A percentile compares a stretch with the other conserved stretches of the same genome.
phyloP scores from a whole-genome alignment of 2,113 vertebrate genomes.

The Alethe diademata region DNA sequence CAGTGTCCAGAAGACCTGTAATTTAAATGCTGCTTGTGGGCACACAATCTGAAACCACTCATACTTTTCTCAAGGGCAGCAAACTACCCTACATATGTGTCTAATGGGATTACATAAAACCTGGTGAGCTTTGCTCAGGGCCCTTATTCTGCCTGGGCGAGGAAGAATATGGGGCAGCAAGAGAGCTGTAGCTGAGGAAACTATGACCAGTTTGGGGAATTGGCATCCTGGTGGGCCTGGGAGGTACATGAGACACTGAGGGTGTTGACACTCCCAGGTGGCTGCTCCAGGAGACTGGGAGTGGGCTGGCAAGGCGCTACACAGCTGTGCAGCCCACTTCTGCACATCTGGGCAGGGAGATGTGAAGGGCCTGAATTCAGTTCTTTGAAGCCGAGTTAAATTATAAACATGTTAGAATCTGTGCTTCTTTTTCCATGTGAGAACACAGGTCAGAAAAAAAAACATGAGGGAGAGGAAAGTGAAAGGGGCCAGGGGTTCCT shows the following conservation, averaged over 20 bases:
- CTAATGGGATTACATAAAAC: neutral
- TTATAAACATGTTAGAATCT: neutral
- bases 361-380: neutral
- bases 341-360: neutral
- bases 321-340: neutral
- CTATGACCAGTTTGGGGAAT: neutral
- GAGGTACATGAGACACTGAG: fast-evolving
- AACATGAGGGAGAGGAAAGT: neutral
- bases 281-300: neutral
- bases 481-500: neutral
- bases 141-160: neutral
- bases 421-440: neutral
- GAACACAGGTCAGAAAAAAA: neutral
- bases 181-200: neutral
- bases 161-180: neutral
- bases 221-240: neutral
- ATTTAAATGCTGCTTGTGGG: neutral
- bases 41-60: neutral
- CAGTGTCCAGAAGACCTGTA: neutral
- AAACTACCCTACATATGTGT: neutral
- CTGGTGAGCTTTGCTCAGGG: neutral
- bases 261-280: neutral
- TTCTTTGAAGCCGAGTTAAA: neutral
- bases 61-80: neutral
- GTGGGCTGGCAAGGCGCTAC: neutral